Base-by-base conservation (phyloP, 2,113 vertebrate genomes). In the Varanus salvator region DNA sequence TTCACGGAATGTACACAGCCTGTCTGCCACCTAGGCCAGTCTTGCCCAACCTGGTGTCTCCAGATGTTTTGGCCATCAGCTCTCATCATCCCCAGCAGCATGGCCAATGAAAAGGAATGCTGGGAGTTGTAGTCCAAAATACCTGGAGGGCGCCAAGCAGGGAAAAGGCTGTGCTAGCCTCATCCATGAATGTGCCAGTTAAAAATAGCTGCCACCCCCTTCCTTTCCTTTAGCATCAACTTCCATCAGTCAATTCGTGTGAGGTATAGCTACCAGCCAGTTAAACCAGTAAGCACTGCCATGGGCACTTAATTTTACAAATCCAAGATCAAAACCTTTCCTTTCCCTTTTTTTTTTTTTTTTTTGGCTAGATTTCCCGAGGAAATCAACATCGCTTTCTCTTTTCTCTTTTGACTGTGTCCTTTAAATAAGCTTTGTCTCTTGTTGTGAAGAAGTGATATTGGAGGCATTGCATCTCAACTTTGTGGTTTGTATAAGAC, bases 391-490 rank as follows among this genome's bases (percentile, higher is more conserved):
- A 44, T 77, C 78, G 68, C 60, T 31, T 11, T 60, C 48, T 52
- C 64, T 57, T 60, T 64, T 57, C 74, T 72, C 48, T 52, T n/a
- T 44, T 50, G 25, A 54, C 11, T 68, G 9, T 76, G 69, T 68
- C 85, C 54, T 90, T 90, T 85, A 44, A 54, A 71, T 71, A 85
- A 68, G 85, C 29, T 15, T 64, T 69, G 74, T n/a, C 64, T 85
- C 15, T 57, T 31, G 23, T 52, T 90, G 76, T 54, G 72, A 60
- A 60, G n/a, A 72, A 66, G 80, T 52, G 54, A 74, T 34, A 50
- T 23, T 29, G 52, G 68, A 74, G 76, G 57, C 38, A 31, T 34
- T 80, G n/a, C 69, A n/a, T 74, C 34, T 48, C 52, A 89, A 72
- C 34, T 6, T n/a, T 23, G 44, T 25, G 6, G 48, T 84, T 83